Evolutionary conservation across 2,888 invertebrate genomes (phyloP), one percentile per base, ranked within the genome.

Genomic region (Coleophora flavipennella): DNA sequence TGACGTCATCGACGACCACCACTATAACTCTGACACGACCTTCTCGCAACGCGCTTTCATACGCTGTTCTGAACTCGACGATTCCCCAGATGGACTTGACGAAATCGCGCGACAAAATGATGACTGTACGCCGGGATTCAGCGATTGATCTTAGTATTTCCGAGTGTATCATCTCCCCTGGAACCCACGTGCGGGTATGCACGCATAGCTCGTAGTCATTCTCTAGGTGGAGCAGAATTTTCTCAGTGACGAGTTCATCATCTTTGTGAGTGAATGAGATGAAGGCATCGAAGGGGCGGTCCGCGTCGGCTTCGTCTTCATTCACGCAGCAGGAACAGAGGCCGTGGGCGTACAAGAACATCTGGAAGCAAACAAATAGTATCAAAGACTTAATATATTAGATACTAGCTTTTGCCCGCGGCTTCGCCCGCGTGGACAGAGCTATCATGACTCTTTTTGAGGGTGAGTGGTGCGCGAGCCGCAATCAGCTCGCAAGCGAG

Each of bases 261-360:
- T 93, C 93, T 60, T 89, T 86, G 57, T 91, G 89, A 0, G 92
- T 90, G 56, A 89, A 93, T 51, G 92, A 92, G 43, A 93, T 83
- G 59, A 93, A 93, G 0, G 92, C 92, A 61, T 93, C 93, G 61
- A 89, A 93, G 13, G 60, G 44, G 50, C 88, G 88, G 54, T 89
- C 87, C 49, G 88, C 88, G 63, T 92, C 92, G 26, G 91, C 62
- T 46, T 91, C 91, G 37, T 90, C 87, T 57, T 92, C 91, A 1
- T 88, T 88, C 3, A 92, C 88, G 39, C 88, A 84, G 85, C 90
- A 88, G 28, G 89, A 59, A 45, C 87, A 89, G 48, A 86, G 54
- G 38, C 86, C 85, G n/a, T 35, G 36, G 6, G 39, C 35, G 35
- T 29, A 39, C 20, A 39, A 31, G 25, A 25, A 39, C 31, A 39